Conservation (phyloP, 1,140 invertebrate species). For the Mamestra configurata region DNA sequence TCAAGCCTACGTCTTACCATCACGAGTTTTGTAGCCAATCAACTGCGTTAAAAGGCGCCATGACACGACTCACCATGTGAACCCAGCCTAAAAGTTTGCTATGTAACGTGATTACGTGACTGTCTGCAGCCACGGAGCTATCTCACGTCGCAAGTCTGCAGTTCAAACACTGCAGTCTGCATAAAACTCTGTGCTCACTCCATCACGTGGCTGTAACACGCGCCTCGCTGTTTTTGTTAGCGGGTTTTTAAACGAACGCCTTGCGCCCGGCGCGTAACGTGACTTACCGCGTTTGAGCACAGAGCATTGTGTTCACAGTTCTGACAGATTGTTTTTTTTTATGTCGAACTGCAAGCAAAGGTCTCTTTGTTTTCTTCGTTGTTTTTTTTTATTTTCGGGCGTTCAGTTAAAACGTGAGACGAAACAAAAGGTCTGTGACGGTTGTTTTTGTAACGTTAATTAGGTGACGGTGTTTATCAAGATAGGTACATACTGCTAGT, state of each 20-base stretch:
- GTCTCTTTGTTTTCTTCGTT: neutral
- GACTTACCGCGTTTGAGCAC: slow-evolving; percentile 54
- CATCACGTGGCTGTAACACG: slow-evolving; percentile 61
- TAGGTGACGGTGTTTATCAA: neutral
- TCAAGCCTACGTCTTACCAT: too few relatives aligned
- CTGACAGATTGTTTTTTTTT: slow-evolving; percentile 34
- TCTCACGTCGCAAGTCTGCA: slow-evolving; percentile 26
- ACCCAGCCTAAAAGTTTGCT: too few relatives aligned
- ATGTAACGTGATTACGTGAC: slow-evolving; percentile 31
- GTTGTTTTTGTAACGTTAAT: neutral
- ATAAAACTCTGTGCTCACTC: neutral
- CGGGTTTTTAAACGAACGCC: slow-evolving; percentile 68
- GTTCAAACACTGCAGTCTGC: slow-evolving; percentile 37
- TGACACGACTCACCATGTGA: too few relatives aligned
- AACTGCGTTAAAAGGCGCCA: too few relatives aligned
- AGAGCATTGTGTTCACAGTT: neutral
- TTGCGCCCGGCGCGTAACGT: slow-evolving; percentile 60
- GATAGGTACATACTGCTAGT: neutral
- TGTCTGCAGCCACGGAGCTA: slow-evolving; percentile 5
- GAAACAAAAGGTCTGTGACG: neutral
- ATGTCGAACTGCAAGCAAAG: slow-evolving; percentile 1
- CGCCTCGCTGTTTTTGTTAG: slow-evolving; percentile 67
- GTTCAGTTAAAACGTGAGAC: neutral
- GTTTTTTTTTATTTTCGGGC: neutral
- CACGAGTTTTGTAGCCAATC: too few relatives aligned